Percentiles rank a stretch among this genome's conserved stretches.
These are phyloP conservation scores for Venusia cambrica DNA, from an alignment of 2,888 invertebrate genomes.

Conservation along the genomic window DNA sequence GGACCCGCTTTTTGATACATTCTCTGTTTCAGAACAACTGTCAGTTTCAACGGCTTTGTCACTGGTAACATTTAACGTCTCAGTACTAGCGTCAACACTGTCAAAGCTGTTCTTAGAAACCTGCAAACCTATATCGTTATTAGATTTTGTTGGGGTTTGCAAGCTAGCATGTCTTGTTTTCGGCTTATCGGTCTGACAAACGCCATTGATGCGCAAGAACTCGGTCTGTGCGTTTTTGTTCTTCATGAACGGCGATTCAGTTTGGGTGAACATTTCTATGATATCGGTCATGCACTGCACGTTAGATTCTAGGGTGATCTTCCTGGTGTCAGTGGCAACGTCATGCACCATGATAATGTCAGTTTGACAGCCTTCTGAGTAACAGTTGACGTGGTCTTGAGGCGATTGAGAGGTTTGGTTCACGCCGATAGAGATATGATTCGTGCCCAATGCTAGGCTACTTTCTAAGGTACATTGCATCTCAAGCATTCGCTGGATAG, in stretches of 20 bases:
- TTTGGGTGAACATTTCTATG: constrained; percentile 66
- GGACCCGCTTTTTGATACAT: constrained; percentile 8
- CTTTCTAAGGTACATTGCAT: constrained; percentile 70
- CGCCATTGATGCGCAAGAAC: constrained; percentile 40
- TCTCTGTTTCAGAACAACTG: constrained; percentile 6
- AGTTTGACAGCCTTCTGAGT: constrained; percentile 70
- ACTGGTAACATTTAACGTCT: constrained; percentile 36
- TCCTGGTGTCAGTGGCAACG: constrained; percentile 60
- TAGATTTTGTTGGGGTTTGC: constrained; percentile 52
- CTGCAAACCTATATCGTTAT: constrained; percentile 50
- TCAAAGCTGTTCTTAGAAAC: constrained; percentile 36
- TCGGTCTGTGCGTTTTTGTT: constrained; percentile 62
- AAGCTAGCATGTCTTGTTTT: constrained; percentile 50
- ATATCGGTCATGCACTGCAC: constrained; percentile 56
- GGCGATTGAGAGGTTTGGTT: constrained; percentile 64
- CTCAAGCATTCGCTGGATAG: constrained; percentile 61
- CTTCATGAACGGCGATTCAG: constrained; percentile 58
- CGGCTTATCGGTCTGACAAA: constrained; percentile 57
- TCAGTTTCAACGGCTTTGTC: constrained; percentile 38
- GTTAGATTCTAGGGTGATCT: constrained; percentile 61
- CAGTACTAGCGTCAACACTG: constrained; percentile 46
- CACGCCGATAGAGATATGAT: constrained; percentile 58
- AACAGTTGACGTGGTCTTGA: constrained; percentile 54
- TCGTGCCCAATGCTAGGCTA: constrained; percentile 58
- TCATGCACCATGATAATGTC: constrained; percentile 63